phyloP scores from a whole-genome alignment of 2,888 invertebrate genomes.

The Drosophila formosana region DNA sequence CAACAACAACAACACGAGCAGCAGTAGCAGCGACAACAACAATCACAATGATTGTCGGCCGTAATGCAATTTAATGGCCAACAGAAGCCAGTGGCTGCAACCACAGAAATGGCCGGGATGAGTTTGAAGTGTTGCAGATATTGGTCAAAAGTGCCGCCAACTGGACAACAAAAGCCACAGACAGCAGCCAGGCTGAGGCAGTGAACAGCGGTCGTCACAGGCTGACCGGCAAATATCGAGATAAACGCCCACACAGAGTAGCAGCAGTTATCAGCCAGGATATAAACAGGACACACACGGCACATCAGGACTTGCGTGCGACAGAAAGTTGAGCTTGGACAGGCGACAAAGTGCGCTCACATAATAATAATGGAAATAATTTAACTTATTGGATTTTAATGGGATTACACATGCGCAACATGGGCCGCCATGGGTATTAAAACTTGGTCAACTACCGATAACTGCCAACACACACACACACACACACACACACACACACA shows the following conservation, averaged over 20 bases:
- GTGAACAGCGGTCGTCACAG: conserved; percentile 11
- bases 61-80: conserved; percentile 77
- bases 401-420: conserved; percentile 81
- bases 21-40: conserved; percentile 21
- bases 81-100: conserved; percentile 53
- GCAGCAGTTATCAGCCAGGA: conserved; percentile 56
- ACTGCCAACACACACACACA: conserved; percentile 6
- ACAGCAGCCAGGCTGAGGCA: conserved; percentile 5
- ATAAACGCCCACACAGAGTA: conserved; percentile 64
- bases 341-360: conserved; percentile 67
- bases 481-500: background rate
- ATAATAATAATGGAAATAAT: conserved; percentile 82
- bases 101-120: conserved; percentile 64
- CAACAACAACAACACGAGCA: conserved; percentile 14
- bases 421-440: conserved; percentile 67
- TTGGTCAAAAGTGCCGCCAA: conserved; percentile 72
- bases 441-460: conserved; percentile 68
- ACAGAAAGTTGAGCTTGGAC: conserved; percentile 37
- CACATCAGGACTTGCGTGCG: conserved; percentile 18
- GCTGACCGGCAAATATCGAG: conserved; percentile 33
- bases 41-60: conserved; percentile 55
- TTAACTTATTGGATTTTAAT: conserved; percentile 84
- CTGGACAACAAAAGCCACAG: conserved; percentile 54
- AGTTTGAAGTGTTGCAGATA: conserved; percentile 78
- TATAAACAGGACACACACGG: conserved; percentile 28